A percentile compares a stretch with the other conserved stretches of the same genome.
Evolutionary conservation across 2,888 invertebrate genomes (phyloP).

Genomic region (Drosophila seclusa): DNA sequence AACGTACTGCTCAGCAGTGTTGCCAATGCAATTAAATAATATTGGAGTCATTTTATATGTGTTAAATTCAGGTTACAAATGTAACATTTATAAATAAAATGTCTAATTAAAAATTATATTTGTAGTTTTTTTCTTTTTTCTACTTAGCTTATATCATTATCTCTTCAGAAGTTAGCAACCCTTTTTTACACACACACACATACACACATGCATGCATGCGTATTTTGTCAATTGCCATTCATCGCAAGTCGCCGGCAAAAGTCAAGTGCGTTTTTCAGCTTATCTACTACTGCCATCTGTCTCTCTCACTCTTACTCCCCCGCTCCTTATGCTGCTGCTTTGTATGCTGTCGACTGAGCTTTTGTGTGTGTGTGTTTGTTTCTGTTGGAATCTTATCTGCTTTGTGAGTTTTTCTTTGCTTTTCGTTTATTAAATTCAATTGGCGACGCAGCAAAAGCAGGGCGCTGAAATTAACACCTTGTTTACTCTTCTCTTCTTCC

Average conservation of each 20-base stretch:
- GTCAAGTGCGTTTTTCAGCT: constrained; percentile 72
- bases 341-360: constrained; percentile 54
- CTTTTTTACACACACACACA: neutral
- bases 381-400: constrained; percentile 68
- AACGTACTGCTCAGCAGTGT: neutral
- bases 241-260: constrained; percentile 54
- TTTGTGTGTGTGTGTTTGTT: constrained; percentile 31
- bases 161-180: neutral
- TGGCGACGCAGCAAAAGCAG: constrained; percentile 51
- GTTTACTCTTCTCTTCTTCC: constrained; percentile 57
- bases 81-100: neutral
- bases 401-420: constrained; percentile 26
- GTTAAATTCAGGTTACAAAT: neutral
- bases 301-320: constrained; percentile 15
- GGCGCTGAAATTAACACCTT: constrained; percentile 70
- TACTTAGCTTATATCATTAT: neutral
- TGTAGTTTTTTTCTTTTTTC: neutral
- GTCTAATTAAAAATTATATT: neutral
- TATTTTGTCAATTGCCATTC: constrained; percentile 55
- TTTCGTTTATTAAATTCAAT: constrained; percentile 62
- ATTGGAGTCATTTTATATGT: neutral
- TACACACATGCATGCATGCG: constrained; percentile 9
- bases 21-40: neutral
- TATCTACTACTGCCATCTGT: constrained; percentile 65
- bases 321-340: constrained; percentile 26